Conservation (phyloP, 2,797 vertebrate genomes). For the Tolypeutes matacus region DNA sequence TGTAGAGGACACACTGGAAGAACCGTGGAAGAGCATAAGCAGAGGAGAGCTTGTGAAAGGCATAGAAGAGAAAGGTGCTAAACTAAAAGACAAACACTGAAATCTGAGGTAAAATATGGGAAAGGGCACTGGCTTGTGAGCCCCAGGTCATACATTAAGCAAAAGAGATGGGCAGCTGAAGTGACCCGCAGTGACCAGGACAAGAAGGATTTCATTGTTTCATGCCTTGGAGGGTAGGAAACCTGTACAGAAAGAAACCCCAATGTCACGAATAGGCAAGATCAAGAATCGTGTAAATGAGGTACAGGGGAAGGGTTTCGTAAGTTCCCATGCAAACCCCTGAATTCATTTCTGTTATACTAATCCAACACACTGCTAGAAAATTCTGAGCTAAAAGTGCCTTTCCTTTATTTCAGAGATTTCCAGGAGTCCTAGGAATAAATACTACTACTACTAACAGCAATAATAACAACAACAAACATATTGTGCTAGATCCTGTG, state of each 20-base stretch:
- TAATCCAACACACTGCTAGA: not conserved
- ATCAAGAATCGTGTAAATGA: not conserved
- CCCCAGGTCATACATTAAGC: not conserved
- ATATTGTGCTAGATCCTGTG: not conserved
- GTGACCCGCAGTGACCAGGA: not conserved
- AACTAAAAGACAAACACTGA: not conserved
- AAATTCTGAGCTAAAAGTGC: not conserved
- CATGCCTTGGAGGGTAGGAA: not conserved
- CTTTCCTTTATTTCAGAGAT: not conserved
- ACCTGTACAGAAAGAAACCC: not conserved
- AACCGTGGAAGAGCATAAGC: fast-evolving
- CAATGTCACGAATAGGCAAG: not conserved
- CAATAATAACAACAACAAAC: not conserved
- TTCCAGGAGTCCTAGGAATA: not conserved
- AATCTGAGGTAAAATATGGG: not conserved
- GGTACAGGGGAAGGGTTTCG: not conserved
- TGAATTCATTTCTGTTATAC: not conserved
- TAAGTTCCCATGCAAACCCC: not conserved
- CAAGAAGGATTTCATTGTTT: not conserved
- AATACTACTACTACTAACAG: not conserved
- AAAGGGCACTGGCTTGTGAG: not conserved
- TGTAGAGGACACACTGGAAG: not conserved
- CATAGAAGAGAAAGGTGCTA: not conserved
- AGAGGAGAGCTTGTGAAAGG: too few species aligned
- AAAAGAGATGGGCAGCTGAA: not conserved